Conservation (phyloP, 2,113 vertebrate genomes). For the Varanus salvator region DNA sequence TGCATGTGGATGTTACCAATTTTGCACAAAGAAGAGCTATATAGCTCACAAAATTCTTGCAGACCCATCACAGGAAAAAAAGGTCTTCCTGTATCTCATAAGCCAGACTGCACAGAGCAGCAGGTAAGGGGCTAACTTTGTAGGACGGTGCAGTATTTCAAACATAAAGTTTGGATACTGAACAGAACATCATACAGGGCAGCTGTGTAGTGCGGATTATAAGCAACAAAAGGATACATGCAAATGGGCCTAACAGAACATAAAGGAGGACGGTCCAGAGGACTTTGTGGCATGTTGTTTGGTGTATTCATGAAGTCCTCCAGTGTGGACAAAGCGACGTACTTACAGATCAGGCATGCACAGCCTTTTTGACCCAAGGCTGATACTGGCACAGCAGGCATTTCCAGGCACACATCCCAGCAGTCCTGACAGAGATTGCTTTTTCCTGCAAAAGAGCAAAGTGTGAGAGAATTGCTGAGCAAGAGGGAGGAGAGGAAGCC, state of each 20-base stretch:
- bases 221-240: background rate
- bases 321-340: background rate
- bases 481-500: no score
- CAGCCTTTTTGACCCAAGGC: no score
- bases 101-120: rapidly evolving
- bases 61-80: background rate
- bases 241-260: background rate
- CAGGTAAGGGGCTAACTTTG: background rate
- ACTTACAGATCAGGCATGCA: background rate
- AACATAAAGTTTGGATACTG: rapidly evolving
- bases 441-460: no score
- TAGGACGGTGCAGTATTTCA: background rate
- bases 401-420: no score
- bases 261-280: background rate
- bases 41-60: background rate
- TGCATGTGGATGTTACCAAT: background rate
- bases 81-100: background rate
- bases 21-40: background rate
- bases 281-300: background rate
- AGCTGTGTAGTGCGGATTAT: background rate
- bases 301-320: background rate
- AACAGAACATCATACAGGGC: no score
- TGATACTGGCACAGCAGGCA: no score
- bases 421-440: no score
- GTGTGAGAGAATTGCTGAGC: no score